Evolutionary conservation across 1,140 invertebrate genomes (phyloP), one percentile per base, ranked within the genome.

Genomic region (Drosophila parabipectinata): DNA sequence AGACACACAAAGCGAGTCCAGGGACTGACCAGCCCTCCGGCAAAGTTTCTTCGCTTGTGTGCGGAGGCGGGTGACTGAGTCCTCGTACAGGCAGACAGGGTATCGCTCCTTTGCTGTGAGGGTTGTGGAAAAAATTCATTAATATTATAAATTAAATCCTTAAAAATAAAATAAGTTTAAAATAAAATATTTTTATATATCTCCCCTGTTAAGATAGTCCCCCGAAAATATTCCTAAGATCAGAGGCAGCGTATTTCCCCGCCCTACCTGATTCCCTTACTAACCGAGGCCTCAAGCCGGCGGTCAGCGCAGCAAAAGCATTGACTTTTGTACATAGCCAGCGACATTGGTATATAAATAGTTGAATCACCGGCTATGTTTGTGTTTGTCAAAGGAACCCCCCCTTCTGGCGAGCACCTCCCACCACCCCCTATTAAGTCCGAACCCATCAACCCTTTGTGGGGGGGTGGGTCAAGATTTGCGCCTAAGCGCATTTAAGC

Each of bases 311-410:
- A 67, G 78, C 74, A 82, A 88, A 88, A 88, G 52, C 83, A 88
- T 87, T 79, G 83, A 87, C 84, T 87, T 87, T 87, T 88, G 83
- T 87, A 87, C 55, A 88, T 87, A 87, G 69, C 74, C 82, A 88
- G 83, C 83, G 83, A 69, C 84, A 88, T 88, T 87, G 83, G 83
- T 87, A 87, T 79, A 82, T 87, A 88, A 82, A 88, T 87, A 87
- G 77, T 73, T 60, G 54, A 68, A 52, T 44, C 44, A 41, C 34
- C 63, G 28, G 60, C 57, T 59, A 26, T 50, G 44, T 55, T 57
- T 61, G 47, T 57, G 64, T 55, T 53, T 75, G 75, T 83, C 83
- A 85, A 87, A 85, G 78, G 82, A 55, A 71, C 71, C 64, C 66
- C 50, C 69, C 15, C 8, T 18, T 18, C 41, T 15, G 15, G 5